Conservation (phyloP, 2,113 vertebrate genomes). For the Malurus melanocephalus region DNA sequence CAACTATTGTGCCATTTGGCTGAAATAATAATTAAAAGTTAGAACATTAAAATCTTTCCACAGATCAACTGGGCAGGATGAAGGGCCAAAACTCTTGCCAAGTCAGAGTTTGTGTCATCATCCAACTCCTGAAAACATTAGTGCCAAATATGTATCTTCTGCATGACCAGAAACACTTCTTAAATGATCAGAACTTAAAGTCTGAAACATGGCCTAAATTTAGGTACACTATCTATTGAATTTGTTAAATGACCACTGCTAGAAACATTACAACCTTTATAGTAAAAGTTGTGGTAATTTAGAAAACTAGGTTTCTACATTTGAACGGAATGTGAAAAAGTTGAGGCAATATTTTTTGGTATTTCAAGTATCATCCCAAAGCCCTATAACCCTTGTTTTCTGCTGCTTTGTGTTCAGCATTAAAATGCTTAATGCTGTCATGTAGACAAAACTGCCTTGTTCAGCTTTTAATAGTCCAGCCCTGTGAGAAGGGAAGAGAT, state of each 20-base stretch:
- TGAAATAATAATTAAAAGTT: constrained; percentile 6
- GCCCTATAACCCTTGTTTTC: neutral
- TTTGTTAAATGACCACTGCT: neutral
- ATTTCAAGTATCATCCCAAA: neutral
- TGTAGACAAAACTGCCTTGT: neutral
- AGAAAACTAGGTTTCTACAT: neutral
- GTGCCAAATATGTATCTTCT: neutral
- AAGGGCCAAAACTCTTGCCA: neutral
- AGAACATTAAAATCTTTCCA: constrained; percentile 26
- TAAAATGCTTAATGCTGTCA: neutral
- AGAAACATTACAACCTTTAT: neutral
- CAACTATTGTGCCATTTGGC: constrained; percentile 11
- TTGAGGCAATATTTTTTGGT: neutral
- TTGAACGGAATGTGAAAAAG: neutral
- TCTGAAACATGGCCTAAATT: neutral
- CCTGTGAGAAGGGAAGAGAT: neutral
- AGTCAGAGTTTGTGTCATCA: neutral
- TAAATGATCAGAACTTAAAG: neutral
- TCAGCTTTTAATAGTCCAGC: neutral
- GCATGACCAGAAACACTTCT: neutral
- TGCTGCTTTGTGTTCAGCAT: neutral
- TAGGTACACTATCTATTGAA: neutral
- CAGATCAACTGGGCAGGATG: neutral
- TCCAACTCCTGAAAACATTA: neutral
- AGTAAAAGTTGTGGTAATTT: neutral